Percentiles rank a stretch among this genome's conserved stretches.
These are phyloP conservation scores for Cyphomyrus plagiostoma DNA, from an alignment of 2,113 vertebrate genomes.

Conservation along the genomic window DNA sequence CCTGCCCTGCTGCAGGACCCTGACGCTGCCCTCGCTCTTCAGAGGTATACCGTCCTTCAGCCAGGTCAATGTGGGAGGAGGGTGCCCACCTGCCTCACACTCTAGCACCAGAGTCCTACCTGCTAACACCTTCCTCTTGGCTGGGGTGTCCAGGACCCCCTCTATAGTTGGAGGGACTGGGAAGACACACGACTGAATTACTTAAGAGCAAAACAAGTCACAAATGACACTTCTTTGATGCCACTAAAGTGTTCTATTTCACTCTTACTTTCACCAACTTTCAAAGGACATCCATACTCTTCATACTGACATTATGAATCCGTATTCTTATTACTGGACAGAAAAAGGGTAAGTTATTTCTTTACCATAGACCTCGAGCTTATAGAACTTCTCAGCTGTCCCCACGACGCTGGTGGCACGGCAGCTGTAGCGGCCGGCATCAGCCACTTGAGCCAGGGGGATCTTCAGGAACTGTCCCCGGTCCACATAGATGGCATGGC, in stretches of 20 bases:
- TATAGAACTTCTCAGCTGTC: slow-evolving; percentile 69
- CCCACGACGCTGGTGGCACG: slow-evolving; percentile 71
- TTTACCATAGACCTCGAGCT: slow-evolving; percentile 81
- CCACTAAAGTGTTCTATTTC: not conserved
- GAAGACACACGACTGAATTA: not conserved
- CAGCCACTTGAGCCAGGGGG: slow-evolving; percentile 66
- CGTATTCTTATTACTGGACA: not conserved
- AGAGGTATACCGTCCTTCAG: slow-evolving; percentile 82
- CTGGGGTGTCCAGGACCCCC: slow-evolving; percentile 54
- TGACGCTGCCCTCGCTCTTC: slow-evolving; percentile 59
- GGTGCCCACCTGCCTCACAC: slow-evolving; percentile 81
- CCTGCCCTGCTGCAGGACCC: slow-evolving; percentile 68
- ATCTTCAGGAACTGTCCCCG: slow-evolving; percentile 83
- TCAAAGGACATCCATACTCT: not conserved
- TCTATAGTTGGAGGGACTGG: slow-evolving; percentile 83
- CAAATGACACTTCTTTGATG: not conserved
- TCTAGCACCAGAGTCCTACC: slow-evolving; percentile 68
- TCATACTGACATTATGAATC: not conserved
- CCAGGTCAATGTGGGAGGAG: slow-evolving; percentile 83
- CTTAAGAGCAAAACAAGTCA: not conserved
- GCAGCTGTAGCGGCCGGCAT: slow-evolving; percentile 75
- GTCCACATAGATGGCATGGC: slow-evolving; percentile 73
- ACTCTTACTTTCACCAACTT: not conserved
- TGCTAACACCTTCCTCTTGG: slow-evolving; percentile 70
- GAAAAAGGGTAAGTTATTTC: not conserved